Evolutionary conservation across 2,888 invertebrate genomes (phyloP), one percentile per base, ranked within the genome.

Genomic region (Autographa gamma): DNA sequence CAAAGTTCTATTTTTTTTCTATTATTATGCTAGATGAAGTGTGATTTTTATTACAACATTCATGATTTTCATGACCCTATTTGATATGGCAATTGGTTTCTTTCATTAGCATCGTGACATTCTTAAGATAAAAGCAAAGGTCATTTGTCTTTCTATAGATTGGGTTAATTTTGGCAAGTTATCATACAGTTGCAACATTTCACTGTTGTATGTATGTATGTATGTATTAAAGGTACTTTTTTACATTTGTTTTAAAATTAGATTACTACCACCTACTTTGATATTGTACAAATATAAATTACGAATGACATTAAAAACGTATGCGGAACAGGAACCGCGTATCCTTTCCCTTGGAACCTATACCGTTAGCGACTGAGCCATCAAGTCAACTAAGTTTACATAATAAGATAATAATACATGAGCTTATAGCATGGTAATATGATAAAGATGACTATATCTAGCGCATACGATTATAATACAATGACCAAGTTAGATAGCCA

Each of bases 401-500:
- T 43, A 48, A 48, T 43, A 9, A 38, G 7, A 38, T 41, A 41
- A 48, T n/a, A 16, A n/a, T n/a, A 48, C 8, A n/a, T n/a, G 8
- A 8, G 8, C 48, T n/a, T 48, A 16, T n/a, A 48, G 48, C 72
- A 60, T 9, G 3, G 54, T 54, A 32, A 64, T 14, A 63, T 32
- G 32, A 32, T 43, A 25, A 9, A 9, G 31, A 59, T 18, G 41
- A 34, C 48, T 60, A 56, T 56, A 38, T 41, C 16, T 19, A n/a
- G 18, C 43, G 11, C 25, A 56, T 59, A 59, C 60, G 16, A 32
- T 25, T 14, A 59, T 5, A 60, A 54, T 62, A 56, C 11, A 16
- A 61, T 67, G 71, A 67, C 68, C 73, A 79, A 76, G 79, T 86
- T 87, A 89, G 77, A 76, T 75, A 82, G 14, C 69, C 32, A 83